phyloP scores from a whole-genome alignment of 2,113 vertebrate genomes.

The Bagarius yarrelli region DNA sequence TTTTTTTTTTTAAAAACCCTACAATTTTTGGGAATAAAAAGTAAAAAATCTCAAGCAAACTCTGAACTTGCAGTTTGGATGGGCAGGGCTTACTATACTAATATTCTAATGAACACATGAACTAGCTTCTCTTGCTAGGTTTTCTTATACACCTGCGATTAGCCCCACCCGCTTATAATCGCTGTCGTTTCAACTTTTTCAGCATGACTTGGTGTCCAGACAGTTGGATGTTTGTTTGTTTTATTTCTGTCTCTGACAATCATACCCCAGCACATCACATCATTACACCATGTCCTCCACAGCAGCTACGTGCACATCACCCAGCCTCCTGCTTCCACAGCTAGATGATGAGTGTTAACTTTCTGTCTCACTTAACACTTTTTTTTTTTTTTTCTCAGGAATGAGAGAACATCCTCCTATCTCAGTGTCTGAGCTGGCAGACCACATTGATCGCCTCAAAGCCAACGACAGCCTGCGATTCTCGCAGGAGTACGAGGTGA shows the following conservation, averaged over 20 bases:
- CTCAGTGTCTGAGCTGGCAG: slow-evolving; percentile 78
- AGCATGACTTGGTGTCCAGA: not conserved
- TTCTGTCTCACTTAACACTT: not conserved
- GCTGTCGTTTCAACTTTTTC: not conserved
- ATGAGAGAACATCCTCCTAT: slow-evolving; percentile 89
- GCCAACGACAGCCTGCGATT: slow-evolving; percentile 90
- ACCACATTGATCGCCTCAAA: slow-evolving; percentile 89
- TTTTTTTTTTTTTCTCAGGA: slow-evolving; percentile 63
- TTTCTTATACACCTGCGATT: not conserved
- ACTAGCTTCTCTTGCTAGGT: not conserved
- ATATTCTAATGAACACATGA: not conserved
- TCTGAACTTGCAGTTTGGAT: not conserved
- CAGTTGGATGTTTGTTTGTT: not conserved
- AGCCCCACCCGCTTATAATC: not conserved
- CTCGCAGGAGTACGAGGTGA: slow-evolving; percentile 95
- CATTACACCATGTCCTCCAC: slow-evolving; percentile 60
- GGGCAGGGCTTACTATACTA: not conserved
- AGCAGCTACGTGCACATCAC: slow-evolving; percentile 61
- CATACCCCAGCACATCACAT: slow-evolving; percentile 61
- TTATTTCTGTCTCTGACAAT: slow-evolving; percentile 38
- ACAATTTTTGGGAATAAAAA: no score
- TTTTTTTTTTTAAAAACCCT: no score
- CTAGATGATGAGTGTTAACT: not conserved
- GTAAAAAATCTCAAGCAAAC: not conserved
- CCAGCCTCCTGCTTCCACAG: not conserved